phyloP scores from a whole-genome alignment of 2,113 vertebrate species.

The Rhea pennata region DNA sequence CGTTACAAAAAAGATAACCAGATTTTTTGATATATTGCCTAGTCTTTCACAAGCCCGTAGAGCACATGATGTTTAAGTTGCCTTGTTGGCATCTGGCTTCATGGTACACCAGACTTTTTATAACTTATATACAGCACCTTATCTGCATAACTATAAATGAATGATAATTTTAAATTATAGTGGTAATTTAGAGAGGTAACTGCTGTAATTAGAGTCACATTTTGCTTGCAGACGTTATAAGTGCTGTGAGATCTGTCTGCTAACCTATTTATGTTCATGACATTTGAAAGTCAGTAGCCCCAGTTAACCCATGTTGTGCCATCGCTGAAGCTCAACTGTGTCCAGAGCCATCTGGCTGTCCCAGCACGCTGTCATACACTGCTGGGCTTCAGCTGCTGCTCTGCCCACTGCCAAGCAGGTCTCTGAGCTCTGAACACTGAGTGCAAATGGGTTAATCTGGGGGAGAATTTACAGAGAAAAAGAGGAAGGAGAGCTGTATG shows the following conservation, averaged over 20 bases:
- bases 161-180: conserved; percentile 4
- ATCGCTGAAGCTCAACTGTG: not conserved
- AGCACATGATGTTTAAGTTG: not conserved
- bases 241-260: not conserved
- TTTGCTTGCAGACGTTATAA: conserved; percentile 28
- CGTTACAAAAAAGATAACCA: not conserved
- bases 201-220: conserved; percentile 24
- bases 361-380: not conserved
- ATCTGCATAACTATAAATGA: not conserved
- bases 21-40: not conserved
- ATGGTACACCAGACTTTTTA: conserved; percentile 3
- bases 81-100: conserved; percentile 12
- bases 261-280: not conserved
- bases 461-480: not conserved
- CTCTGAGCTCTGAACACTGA: not conserved
- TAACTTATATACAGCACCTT: not conserved
- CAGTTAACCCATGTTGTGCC: not conserved
- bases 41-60: not conserved
- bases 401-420: not conserved
- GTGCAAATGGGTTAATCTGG: not conserved
- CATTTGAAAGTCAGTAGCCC: not conserved
- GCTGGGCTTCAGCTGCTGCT: not conserved
- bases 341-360: not conserved
- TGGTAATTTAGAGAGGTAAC: not conserved
- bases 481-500: not conserved